These are phyloP conservation scores for Philonicus albiceps DNA, from an alignment of 2,888 invertebrate species.

Conservation along the genomic window DNA sequence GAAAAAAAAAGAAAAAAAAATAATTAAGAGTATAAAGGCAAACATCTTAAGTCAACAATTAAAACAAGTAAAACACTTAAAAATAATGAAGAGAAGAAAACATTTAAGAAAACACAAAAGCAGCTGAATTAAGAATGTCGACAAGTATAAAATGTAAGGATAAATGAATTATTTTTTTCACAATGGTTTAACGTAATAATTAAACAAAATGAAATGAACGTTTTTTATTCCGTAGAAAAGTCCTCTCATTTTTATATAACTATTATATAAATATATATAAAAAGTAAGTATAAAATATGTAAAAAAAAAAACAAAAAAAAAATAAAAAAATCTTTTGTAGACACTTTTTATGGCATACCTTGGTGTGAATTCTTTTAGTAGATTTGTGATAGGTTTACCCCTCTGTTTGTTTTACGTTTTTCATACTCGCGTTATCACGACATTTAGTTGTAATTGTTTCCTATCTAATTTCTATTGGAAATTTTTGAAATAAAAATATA, in stretches of 20 bases:
- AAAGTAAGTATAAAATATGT: constrained; percentile 6
- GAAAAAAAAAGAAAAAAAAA: background rate
- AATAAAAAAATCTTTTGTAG: constrained; percentile 36
- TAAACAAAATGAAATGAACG: background rate
- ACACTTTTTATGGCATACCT: constrained; percentile 40
- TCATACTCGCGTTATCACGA: constrained; percentile 5
- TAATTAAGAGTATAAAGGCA: background rate
- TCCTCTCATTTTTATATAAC: constrained; percentile 40
- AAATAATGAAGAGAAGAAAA: background rate
- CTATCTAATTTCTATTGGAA: constrained; percentile 38
- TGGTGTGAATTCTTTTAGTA: constrained; percentile 38
- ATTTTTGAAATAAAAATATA: constrained; percentile 45
- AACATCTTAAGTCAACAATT: background rate
- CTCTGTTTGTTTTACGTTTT: background rate
- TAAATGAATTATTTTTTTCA: constrained; percentile 20
- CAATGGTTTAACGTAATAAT: constrained; percentile 6
- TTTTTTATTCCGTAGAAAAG: constrained; percentile 28
- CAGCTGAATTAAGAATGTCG: constrained; percentile 2
- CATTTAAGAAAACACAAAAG: background rate
- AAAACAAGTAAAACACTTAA: constrained; percentile 2
- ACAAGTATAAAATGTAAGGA: constrained; percentile 3
- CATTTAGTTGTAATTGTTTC: constrained; percentile 35
- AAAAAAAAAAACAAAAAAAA: constrained; percentile 20
- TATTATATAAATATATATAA: constrained; percentile 21
- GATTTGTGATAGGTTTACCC: constrained; percentile 9